These are phyloP conservation scores for Amia ocellicauda DNA, from an alignment of 2,113 vertebrate genomes.

Conservation along the genomic window DNA sequence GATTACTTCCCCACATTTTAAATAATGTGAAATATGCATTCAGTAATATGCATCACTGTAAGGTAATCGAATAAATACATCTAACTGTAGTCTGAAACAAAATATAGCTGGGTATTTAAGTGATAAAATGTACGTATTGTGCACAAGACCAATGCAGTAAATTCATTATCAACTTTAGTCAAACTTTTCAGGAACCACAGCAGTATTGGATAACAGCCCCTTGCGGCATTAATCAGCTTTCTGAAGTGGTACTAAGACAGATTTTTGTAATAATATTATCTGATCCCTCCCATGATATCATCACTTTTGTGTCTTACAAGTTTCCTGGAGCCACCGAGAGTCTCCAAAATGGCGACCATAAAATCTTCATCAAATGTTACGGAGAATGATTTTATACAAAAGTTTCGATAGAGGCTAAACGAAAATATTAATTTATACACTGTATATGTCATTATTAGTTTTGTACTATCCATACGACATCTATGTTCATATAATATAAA, in stretches of 20 bases:
- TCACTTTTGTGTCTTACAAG: slow-evolving; percentile 7
- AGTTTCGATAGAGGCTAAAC: no score
- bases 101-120: no score
- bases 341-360: slow-evolving; percentile 38
- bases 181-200: neutral
- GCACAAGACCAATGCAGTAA: neutral
- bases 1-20: no score
- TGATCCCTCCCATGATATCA: slow-evolving; percentile 3
- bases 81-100: no score
- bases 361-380: neutral
- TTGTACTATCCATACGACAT: no score
- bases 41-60: no score
- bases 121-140: no score
- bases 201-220: neutral
- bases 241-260: neutral
- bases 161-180: neutral
- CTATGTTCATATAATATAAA: no score
- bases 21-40: no score
- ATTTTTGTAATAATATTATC: neutral
- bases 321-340: neutral
- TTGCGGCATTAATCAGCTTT: neutral
- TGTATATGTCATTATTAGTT: no score
- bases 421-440: no score
- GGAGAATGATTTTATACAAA: neutral
- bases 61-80: no score